Evolutionary conservation across 2,888 invertebrate genomes (phyloP), one percentile per base, ranked within the genome.

Genomic region (Philaethria dido): DNA sequence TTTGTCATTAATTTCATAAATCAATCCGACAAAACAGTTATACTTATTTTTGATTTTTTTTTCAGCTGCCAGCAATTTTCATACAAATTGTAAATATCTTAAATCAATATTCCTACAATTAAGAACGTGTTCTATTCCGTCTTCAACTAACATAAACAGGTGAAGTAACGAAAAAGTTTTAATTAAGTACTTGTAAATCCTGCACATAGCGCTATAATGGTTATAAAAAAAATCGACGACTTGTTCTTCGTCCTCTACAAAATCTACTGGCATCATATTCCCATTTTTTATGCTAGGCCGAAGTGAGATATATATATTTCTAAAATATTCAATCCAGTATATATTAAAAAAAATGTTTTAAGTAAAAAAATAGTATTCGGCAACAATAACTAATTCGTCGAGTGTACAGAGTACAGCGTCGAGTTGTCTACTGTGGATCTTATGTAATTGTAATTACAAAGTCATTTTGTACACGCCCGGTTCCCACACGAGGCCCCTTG

Each of bases 371-470:
- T 0, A 3, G 9, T 2, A 47, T 47, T 8, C 39, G 18, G 55
- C 36, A 20, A 8, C 33, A 39, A 29, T 11, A 52, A 57, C 20
- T 22, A 42, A 39, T 57, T 22, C 55, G 9, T 14, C n/a, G 5
- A n/a, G n/a, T 22, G 57, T 20, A 42, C 22, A n/a, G n/a, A n/a
- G 57, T 20, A 42, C 22, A 39, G 25, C 18, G 13, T 33, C 45
- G 33, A 33, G 45, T 55, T 20, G 64, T 68, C 69, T 70, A 47
- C 70, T 76, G 70, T 76, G 73, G 78, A 80, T 81, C 33, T 64
- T 83, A 78, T 78, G 72, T 77, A 80, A 79, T 82, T 84, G 82
- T 83, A 83, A 84, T 82, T 81, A 78, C 74, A 72, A 76, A 75
- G 75, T 80, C 74, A 74, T 74, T 77, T 78, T 75, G 75, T 70